These are phyloP conservation scores for Eupleurogrammus muticus DNA, from an alignment of 2,797 vertebrate genomes.

Conservation along the genomic window DNA sequence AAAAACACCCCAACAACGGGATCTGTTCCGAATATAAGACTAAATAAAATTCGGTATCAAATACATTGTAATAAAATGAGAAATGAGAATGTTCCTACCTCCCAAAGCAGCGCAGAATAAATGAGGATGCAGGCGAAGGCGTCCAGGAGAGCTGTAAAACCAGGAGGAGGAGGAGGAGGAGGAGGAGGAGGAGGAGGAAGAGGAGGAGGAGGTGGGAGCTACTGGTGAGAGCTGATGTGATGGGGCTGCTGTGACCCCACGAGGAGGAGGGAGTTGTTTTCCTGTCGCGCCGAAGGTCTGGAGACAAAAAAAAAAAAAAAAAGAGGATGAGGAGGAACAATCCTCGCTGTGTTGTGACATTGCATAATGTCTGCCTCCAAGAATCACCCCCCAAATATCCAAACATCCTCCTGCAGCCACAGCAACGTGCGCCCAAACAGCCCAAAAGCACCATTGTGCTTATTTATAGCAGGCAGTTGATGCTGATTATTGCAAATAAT, in stretches of 20 bases:
- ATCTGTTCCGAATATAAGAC: accelerated
- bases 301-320: too few relatives aligned
- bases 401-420: not conserved
- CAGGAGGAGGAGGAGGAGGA: conserved; percentile 7
- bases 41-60: too few relatives aligned
- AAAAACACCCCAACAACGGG: not conserved
- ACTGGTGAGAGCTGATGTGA: too few relatives aligned
- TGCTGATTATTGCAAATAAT: too few relatives aligned
- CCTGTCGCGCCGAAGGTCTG: conserved; percentile 9
- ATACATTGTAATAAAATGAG: accelerated
- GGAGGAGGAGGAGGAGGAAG: not conserved
- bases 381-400: not conserved
- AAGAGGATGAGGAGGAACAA: not conserved
- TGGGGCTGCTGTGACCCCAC: too few relatives aligned
- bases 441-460: not conserved
- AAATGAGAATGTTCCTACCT: conserved; percentile 57
- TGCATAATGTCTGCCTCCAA: not conserved
- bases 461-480: not conserved
- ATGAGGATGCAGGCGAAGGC: conserved; percentile 1
- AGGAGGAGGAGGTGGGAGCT: not conserved
- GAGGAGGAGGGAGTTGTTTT: conserved; percentile 6
- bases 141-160: conserved; percentile 23
- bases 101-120: conserved; percentile 27
- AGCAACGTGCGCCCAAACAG: not conserved
- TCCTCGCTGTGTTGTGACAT: conserved; percentile 10